Conservation (phyloP, 2,888 invertebrate genomes). For the Luperina testacea region DNA sequence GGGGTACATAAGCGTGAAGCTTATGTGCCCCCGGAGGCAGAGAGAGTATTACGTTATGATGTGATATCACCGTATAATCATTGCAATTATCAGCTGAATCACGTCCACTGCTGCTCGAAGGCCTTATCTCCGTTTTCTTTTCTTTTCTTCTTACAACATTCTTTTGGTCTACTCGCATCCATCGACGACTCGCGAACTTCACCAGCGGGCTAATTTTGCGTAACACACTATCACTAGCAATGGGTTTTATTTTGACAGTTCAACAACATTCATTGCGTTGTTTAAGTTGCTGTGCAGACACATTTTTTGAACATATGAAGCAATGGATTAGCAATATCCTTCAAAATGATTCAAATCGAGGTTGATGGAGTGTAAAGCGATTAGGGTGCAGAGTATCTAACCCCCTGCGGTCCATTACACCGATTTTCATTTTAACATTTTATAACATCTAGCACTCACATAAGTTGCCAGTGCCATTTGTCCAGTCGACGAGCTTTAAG, state of each 20-base stretch:
- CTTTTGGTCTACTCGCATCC: neutral
- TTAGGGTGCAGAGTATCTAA: neutral
- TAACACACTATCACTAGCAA: no score
- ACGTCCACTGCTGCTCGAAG: neutral
- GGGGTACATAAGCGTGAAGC: neutral
- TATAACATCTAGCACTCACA: neutral
- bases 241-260: no score
- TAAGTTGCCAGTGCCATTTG: neutral
- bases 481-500: neutral
- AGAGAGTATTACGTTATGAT: neutral
- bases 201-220: neutral
- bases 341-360: no score
- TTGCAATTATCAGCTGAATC: neutral
- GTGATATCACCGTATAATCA: neutral
- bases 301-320: no score
- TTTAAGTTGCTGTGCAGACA: no score
- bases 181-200: neutral
- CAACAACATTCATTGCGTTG: no score
- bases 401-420: neutral
- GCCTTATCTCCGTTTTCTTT: neutral
- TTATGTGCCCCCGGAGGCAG: neutral
- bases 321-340: no score
- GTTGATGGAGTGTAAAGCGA: no score
- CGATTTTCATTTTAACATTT: neutral
- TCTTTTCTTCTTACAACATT: no score